Base-by-base conservation (phyloP, 2,113 vertebrate species). In the Perca flavescens region DNA sequence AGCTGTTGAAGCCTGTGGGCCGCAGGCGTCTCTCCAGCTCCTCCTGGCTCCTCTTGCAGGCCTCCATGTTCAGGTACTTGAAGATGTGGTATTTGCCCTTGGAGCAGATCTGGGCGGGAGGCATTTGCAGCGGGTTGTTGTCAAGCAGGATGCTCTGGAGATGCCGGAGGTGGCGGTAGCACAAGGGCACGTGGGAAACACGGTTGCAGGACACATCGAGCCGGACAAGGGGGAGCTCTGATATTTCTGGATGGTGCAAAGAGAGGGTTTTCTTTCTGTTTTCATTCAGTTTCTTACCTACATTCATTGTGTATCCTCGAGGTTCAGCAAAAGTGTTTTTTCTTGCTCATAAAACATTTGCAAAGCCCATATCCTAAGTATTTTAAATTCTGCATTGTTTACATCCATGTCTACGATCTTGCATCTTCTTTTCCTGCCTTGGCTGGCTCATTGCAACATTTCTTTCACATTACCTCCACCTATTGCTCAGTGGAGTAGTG, bases 31-130 rank as follows among this genome's bases (percentile, higher is more conserved):
- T 93, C 89, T 95, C 91, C 78, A 96, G 87, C 84, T 96, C 96
- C 25, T 96, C 95, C 34, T 95, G 93, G 86, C 86, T 74, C 64
- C 94, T 86, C 90, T 95, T 96, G 81, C 96, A 94, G 77, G 96
- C 95, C 90, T 97, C 96, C 76, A 96, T 95, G 69, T 96, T 96
- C 80, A 98, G 95, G 87, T 96, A 97, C 90, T 98, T 98, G 79
- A 97, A 97, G 90, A 98, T 97, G 89, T 98, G 97, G 56, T 97
- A 95, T 83, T 97, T 97, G 69, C 97, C 97, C 87, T 97, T 97
- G 86, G 97, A 94, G 91, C 97, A 98, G 85, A 98, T 94, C 94
- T 98, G 93, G 0, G 97, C 97, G 0, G 97, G 97, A 0, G 97
- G 97, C 89, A 95, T 96, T 65, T 96, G 97, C 68, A 98, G 89